Evolutionary conservation across 2,797 vertebrate species (phyloP).

Genomic region (Myotis pilosus): DNA sequence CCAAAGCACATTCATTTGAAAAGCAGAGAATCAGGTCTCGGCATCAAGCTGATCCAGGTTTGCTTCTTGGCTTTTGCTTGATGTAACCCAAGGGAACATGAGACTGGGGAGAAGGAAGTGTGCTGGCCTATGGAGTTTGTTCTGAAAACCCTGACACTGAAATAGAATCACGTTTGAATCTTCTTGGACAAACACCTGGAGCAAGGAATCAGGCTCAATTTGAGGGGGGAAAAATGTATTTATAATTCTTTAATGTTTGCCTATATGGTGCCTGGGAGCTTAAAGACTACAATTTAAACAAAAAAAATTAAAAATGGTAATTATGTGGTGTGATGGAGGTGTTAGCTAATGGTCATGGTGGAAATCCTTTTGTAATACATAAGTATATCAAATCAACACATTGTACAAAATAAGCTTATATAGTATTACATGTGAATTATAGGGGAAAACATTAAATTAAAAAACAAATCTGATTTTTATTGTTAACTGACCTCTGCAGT

Average conservation of each 20-base stretch:
- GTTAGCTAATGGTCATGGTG: not conserved
- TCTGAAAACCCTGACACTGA: not conserved
- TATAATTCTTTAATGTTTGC: not conserved
- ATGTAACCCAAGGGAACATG: not conserved
- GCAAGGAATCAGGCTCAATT: not conserved
- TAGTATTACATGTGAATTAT: not conserved
- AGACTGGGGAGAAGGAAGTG: not conserved
- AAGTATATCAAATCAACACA: not conserved
- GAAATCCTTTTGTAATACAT: not conserved
- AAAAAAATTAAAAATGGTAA: not conserved
- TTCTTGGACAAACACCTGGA: not conserved
- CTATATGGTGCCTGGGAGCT: not conserved
- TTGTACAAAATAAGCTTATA: not conserved
- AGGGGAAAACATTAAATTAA: not conserved
- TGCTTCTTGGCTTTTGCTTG: not conserved
- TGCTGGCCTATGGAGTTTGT: fast-evolving
- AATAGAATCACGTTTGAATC: not conserved
- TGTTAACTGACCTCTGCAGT: not conserved
- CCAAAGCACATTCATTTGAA: not conserved
- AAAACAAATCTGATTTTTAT: not conserved
- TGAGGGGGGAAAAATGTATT: not conserved
- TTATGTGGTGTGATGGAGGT: not conserved
- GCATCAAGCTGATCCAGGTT: not conserved
- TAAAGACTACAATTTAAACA: not conserved
- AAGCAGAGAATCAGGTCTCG: not conserved